Conservation (phyloP, 2,113 vertebrate species). For the Tragelaphus buxtoni region DNA sequence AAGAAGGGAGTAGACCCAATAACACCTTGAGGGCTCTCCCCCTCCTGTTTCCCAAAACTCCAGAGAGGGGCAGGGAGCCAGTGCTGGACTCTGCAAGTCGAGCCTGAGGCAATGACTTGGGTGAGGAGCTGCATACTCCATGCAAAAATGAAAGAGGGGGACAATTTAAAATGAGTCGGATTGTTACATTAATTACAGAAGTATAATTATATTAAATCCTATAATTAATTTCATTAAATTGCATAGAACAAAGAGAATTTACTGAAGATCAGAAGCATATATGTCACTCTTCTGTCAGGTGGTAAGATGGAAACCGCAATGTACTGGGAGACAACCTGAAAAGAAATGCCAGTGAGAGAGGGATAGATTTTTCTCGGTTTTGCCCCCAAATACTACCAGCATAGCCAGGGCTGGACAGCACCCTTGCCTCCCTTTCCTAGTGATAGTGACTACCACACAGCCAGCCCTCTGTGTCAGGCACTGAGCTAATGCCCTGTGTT, state of each 20-base stretch:
- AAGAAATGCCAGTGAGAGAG: not conserved
- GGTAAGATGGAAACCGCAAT: not conserved
- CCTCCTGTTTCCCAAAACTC: slow-evolving; percentile 15
- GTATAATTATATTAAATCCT: slow-evolving; percentile 48
- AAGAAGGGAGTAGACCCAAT: not conserved
- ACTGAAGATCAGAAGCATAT: not conserved
- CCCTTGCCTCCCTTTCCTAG: not conserved
- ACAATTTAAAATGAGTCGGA: slow-evolving; percentile 17
- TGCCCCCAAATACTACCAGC: not conserved
- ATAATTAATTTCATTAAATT: slow-evolving; percentile 53
- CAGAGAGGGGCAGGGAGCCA: not conserved
- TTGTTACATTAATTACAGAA: slow-evolving; percentile 54
- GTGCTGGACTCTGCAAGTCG: not conserved
- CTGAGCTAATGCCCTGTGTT: not conserved
- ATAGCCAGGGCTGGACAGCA: no score
- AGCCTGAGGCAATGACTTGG: not conserved
- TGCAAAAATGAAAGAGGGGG: not conserved
- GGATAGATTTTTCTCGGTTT: not conserved
- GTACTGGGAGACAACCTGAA: not conserved
- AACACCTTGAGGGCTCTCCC: not conserved
- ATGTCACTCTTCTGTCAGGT: not conserved
- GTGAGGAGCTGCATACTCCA: not conserved
- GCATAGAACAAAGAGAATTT: not conserved
- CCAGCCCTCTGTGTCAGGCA: not conserved
- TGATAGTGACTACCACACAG: not conserved